Evolutionary conservation across 2,888 invertebrate species (phyloP).

Genomic region (Drosophila ustulata): DNA sequence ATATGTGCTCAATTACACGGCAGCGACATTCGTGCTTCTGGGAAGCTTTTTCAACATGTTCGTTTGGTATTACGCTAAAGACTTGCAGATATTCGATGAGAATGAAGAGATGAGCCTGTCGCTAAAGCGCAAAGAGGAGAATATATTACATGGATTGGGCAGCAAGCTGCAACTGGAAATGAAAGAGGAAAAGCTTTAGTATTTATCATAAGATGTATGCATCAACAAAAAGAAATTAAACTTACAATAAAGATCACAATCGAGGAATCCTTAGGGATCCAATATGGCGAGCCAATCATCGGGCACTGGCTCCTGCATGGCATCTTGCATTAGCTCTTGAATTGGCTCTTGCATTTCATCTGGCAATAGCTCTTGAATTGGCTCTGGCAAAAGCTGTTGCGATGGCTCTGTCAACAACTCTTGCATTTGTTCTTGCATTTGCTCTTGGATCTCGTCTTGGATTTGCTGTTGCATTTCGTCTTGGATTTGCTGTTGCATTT

Average conservation of each 20-base stretch:
- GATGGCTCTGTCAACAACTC: background rate
- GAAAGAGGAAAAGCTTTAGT: constrained; percentile 11
- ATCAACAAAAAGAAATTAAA: background rate
- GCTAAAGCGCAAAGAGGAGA: constrained; percentile 10
- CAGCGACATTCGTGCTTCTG: constrained; percentile 87
- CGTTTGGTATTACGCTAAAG: constrained; percentile 88
- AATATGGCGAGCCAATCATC: constrained; percentile 44
- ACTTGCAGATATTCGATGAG: constrained; percentile 89
- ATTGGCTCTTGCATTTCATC: background rate
- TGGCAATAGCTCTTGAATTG: background rate
- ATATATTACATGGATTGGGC: constrained; percentile 27
- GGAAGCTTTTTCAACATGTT: constrained; percentile 88
- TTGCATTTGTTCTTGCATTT: background rate
- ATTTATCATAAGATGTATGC: background rate
- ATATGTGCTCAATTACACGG: constrained; percentile 87
- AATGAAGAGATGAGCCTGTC: background rate
- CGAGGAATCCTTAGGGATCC: background rate
- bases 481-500: background rate
- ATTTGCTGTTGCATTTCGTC: background rate
- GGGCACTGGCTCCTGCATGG: constrained; percentile 1
- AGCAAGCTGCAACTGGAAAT: constrained; percentile 35
- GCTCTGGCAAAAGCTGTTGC: background rate
- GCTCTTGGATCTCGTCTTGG: background rate
- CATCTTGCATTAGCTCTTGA: constrained; percentile 2
- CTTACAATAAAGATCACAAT: constrained; percentile 25